Evolutionary conservation across 2,888 invertebrate genomes (phyloP), one percentile per base, ranked within the genome.

Genomic region (Pollenia labialis): DNA sequence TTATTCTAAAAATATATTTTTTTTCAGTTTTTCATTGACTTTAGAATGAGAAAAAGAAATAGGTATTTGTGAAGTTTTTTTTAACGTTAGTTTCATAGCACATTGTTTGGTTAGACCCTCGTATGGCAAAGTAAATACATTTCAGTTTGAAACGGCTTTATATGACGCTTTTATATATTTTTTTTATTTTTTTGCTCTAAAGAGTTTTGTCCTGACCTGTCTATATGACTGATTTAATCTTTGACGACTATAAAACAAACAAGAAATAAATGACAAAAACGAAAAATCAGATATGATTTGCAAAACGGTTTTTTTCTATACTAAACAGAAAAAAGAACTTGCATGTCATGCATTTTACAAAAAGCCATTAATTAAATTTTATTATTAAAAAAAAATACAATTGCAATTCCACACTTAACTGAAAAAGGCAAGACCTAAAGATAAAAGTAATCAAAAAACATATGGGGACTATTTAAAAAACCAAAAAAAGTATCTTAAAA

Each of bases 201-300:
- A 68, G 14, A 69, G 50, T 79, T 74, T 84, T 83, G 80, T 80
- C 83, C 86, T 84, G 86, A 81, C 83, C 76, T 84, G 86, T 84
- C 87, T 84, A 66, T 84, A 84, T 84, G 87, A 87, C 84, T 87
- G 87, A 87, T 87, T 87, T 84, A 72, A 84, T 87, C 87, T 87
- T 86, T 87, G 87, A 84, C 62, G 87, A 74, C 72, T 44, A 76
- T 81, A 87, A 87, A 84, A 50, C 87, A 84, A 87, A 87, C 80
- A 83, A 81, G 42, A 68, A 74, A 74, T 4, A 52, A 46, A 79
- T 44, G 60, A 75, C 62, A 82, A 64, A 85, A 62, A 77, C 66
- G 64, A 66, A 84, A 82, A 69, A 84, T 81, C 81, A 64, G 85
- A 85, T 85, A 76, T 81, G 79, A 66, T 79, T 68, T 74, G 60